Percentiles rank a stretch among this genome's conserved stretches.
Evolutionary conservation across 1,140 invertebrate species (phyloP).

Genomic region (Steinernema feltiae): DNA sequence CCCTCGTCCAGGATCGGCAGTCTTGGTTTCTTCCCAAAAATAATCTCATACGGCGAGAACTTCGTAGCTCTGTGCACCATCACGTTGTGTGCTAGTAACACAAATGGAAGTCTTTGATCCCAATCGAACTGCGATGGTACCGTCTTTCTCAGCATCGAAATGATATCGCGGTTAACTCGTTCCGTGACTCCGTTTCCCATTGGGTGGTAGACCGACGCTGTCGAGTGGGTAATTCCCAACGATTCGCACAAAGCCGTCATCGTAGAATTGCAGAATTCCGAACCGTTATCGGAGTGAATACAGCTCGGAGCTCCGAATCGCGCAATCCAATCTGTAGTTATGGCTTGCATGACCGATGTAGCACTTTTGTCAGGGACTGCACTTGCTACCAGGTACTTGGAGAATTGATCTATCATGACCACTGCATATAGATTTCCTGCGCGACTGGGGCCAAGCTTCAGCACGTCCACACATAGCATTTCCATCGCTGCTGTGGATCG

Average conservation of each 20-base stretch:
- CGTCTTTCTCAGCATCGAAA: background rate
- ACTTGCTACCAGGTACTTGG: constrained; percentile 9
- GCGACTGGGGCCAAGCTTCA: background rate
- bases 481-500: background rate
- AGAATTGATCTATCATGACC: constrained; percentile 19
- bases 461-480: constrained; percentile 9
- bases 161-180: background rate
- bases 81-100: background rate
- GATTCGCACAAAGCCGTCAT: background rate
- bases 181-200: constrained; percentile 14
- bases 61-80: constrained; percentile 8
- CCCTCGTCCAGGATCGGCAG: background rate
- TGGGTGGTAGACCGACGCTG: background rate
- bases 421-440: constrained; percentile 12
- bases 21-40: constrained; percentile 6
- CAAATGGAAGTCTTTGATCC: background rate
- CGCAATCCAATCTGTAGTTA: background rate
- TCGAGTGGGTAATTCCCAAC: background rate
- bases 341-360: background rate
- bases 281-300: constrained; percentile 7
- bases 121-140: background rate
- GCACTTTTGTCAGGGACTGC: constrained; percentile 16
- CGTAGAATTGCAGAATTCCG: background rate
- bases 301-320: background rate
- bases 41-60: background rate